phyloP scores from a whole-genome alignment of 2,797 vertebrate species.

The Triplophysa bombifrons region DNA sequence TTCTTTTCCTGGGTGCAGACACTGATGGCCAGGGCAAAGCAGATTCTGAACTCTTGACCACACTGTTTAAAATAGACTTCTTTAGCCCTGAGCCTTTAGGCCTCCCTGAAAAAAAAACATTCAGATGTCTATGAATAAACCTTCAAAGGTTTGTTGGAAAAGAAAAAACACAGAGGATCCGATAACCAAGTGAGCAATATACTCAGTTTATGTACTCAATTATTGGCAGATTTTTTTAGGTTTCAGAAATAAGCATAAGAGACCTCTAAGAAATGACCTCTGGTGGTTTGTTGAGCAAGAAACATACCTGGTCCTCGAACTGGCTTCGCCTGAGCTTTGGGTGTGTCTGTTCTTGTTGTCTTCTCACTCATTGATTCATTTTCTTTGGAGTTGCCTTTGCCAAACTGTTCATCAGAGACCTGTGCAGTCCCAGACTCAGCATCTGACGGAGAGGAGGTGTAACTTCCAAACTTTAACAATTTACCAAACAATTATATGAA shows the following conservation, averaged over 20 bases:
- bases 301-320: conserved; percentile 82
- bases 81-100: conserved; percentile 83
- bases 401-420: conserved; percentile 73
- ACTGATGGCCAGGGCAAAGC: conserved; percentile 83
- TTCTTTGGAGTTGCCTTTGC: conserved; percentile 75
- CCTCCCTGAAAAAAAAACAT: conserved; percentile 77
- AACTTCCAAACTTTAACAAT: background rate
- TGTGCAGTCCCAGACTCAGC: conserved; percentile 83
- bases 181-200: background rate
- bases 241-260: background rate
- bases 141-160: background rate
- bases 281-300: background rate
- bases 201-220: background rate
- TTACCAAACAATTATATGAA: background rate
- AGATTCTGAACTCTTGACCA: conserved; percentile 74
- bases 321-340: conserved; percentile 69
- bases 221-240: background rate
- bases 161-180: background rate
- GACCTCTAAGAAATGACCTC: background rate
- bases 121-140: background rate
- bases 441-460: conserved; percentile 69
- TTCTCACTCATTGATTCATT: conserved; percentile 68
- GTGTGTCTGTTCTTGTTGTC: conserved; percentile 61
- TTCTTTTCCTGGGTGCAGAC: conserved; percentile 81
- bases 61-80: conserved; percentile 69